These are phyloP conservation scores for Thelaira solivaga DNA, from an alignment of 2,888 invertebrate species.

Conservation along the genomic window DNA sequence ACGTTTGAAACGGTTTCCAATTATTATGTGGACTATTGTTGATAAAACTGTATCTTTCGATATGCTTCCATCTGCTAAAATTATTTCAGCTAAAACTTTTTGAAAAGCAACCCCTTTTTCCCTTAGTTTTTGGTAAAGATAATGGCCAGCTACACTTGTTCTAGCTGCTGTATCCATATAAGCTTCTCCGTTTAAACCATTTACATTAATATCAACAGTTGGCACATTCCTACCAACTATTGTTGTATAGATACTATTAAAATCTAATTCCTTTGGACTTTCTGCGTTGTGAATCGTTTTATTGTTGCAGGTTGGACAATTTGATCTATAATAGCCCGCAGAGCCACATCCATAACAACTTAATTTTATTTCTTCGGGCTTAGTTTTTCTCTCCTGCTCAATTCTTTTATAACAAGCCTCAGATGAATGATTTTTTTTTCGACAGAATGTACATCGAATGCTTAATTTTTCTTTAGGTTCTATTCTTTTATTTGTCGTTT, in stretches of 20 bases:
- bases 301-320: constrained; percentile 18
- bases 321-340: constrained; percentile 6
- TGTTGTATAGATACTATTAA: constrained; percentile 9
- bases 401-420: constrained; percentile 22
- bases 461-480: too few relatives aligned
- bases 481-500: not conserved
- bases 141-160: too few relatives aligned
- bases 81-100: too few relatives aligned
- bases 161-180: too few relatives aligned
- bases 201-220: constrained; percentile 43
- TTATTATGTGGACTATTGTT: too few relatives aligned
- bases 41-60: too few relatives aligned
- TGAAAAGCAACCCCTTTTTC: too few relatives aligned
- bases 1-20: too few relatives aligned
- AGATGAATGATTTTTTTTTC: constrained; percentile 17
- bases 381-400: not conserved
- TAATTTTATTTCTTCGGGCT: not conserved
- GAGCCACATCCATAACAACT: constrained; percentile 23
- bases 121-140: too few relatives aligned
- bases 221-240: constrained; percentile 45
- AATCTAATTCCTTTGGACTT: constrained; percentile 25
- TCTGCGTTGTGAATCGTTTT: not conserved
- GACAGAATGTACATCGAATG: not conserved
- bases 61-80: too few relatives aligned
- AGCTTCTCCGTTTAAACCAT: too few relatives aligned